A percentile compares a stretch with the other conserved stretches of the same genome.
These are phyloP conservation scores for Ceyx margarethae DNA, from an alignment of 2,113 vertebrate genomes.

Conservation along the genomic window DNA sequence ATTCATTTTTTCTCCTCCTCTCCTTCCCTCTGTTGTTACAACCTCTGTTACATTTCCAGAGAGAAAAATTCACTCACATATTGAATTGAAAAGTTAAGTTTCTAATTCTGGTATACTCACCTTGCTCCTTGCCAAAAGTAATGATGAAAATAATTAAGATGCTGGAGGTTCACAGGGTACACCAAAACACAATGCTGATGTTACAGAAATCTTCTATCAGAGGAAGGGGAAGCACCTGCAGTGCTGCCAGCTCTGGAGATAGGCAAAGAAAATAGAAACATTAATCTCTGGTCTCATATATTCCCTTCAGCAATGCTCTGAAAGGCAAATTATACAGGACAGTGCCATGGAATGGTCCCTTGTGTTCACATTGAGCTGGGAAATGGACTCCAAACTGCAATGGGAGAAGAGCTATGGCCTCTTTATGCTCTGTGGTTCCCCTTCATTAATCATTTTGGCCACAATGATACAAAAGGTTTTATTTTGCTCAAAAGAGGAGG, in stretches of 20 bases:
- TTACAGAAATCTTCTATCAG: background rate
- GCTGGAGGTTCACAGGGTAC: background rate
- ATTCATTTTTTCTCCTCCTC: background rate
- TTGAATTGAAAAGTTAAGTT: background rate
- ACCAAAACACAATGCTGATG: background rate
- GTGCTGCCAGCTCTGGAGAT: background rate
- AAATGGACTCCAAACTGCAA: background rate
- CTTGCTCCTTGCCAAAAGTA: background rate
- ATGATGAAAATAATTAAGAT: background rate
- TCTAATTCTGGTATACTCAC: background rate
- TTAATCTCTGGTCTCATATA: background rate
- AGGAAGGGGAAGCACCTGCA: background rate
- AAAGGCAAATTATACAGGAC: background rate
- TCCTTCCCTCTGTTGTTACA: background rate
- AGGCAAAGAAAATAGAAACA: background rate
- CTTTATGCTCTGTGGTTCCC: background rate
- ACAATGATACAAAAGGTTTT: slow-evolving; percentile 25
- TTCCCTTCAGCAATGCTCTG: background rate
- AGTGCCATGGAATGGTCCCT: background rate
- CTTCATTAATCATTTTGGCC: background rate
- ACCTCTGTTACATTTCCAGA: background rate
- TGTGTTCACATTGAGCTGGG: background rate
- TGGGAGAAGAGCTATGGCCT: background rate
- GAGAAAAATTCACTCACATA: background rate
- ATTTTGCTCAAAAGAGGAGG: background rate